phyloP scores from a whole-genome alignment of 1,140 invertebrate species.

The Sipha flava region DNA sequence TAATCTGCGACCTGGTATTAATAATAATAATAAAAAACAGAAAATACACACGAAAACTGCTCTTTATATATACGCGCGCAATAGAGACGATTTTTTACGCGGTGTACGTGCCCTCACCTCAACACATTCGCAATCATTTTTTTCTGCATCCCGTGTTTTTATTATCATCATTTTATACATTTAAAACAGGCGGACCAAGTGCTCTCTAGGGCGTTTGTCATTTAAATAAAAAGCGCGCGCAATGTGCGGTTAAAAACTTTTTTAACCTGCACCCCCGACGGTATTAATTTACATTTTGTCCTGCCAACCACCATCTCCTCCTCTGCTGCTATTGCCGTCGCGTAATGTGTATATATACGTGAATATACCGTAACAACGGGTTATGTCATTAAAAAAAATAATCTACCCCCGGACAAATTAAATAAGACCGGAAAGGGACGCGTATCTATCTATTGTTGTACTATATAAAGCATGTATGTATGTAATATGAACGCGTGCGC shows the following conservation, averaged over 20 bases:
- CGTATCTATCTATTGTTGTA: neutral
- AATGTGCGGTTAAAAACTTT: constrained; percentile 29
- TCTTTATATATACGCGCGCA: neutral
- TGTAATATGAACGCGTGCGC: too few species aligned
- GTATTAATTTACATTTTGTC: constrained; percentile 31
- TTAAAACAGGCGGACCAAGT: constrained; percentile 29
- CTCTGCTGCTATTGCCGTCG: too few species aligned
- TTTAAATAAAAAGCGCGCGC: constrained; percentile 27
- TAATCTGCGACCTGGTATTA: constrained; percentile 31
- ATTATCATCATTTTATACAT: constrained; percentile 19
- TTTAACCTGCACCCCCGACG: constrained; percentile 24
- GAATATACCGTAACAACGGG: constrained; percentile 11
- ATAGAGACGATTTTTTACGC: neutral
- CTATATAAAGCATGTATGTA: too few species aligned
- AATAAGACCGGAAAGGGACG: constrained; percentile 7
- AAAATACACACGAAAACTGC: constrained; percentile 17
- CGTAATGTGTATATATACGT: neutral
- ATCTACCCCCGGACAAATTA: constrained; percentile 6
- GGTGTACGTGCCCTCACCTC: constrained; percentile 27
- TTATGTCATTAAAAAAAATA: constrained; percentile 25
- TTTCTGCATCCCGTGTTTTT: neutral
- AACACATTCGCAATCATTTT: constrained; percentile 32
- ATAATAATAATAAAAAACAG: constrained; percentile 17
- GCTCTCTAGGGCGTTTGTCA: constrained; percentile 32
- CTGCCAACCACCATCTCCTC: neutral